phyloP scores from a whole-genome alignment of 2,797 vertebrate genomes.

The Anguilla anguilla region DNA sequence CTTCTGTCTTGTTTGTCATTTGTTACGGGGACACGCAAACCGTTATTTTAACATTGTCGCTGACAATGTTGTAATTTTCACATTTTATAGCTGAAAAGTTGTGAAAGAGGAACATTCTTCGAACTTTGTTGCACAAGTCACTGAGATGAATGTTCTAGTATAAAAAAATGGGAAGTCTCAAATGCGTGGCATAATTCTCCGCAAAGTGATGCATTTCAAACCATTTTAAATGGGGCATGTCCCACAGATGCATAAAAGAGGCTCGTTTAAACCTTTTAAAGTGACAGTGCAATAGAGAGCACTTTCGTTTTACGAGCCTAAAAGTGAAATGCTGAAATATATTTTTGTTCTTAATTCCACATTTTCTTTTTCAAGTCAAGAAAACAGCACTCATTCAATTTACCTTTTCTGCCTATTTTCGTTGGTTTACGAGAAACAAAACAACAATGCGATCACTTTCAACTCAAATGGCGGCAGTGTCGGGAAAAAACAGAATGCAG shows the following conservation, averaged over 20 bases:
- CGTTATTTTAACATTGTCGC: neutral
- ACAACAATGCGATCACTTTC: neutral
- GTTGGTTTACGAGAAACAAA: neutral
- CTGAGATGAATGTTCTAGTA: neutral
- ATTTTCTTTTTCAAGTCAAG: neutral
- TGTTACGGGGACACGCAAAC: neutral
- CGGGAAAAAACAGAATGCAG: neutral
- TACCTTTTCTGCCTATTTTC: neutral
- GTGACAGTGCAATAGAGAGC: neutral
- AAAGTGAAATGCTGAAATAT: neutral
- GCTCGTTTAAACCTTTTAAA: conserved; percentile 1
- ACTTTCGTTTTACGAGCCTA: neutral
- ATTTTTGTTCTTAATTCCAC: neutral
- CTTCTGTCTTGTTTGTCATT: neutral
- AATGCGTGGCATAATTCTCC: neutral
- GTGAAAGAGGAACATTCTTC: neutral
- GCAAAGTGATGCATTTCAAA: neutral
- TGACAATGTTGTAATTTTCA: neutral
- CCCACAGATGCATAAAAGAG: neutral
- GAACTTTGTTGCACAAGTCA: neutral
- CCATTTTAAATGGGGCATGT: neutral
- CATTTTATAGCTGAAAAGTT: neutral
- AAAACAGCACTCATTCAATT: neutral
- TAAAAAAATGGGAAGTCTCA: neutral
- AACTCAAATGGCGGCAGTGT: neutral